These are phyloP conservation scores for Unio pictorum DNA, from an alignment of 2,888 invertebrate genomes.

Conservation along the genomic window DNA sequence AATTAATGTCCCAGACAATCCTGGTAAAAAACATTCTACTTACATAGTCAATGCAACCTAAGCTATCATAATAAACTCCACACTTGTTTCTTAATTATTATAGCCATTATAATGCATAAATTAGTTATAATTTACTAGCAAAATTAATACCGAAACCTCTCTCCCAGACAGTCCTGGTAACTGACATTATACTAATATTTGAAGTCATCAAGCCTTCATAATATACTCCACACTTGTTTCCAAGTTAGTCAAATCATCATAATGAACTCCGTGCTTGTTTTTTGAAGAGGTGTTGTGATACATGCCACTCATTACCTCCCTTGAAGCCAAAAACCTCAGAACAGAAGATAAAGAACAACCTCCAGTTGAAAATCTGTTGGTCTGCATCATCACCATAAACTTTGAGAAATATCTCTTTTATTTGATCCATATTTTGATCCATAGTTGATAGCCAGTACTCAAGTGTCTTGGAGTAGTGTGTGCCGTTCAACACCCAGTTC, in stretches of 20 bases:
- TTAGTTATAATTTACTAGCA: too few relatives aligned
- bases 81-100: too few relatives aligned
- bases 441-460: conserved; percentile 57
- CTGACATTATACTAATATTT: too few relatives aligned
- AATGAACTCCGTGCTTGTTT: conserved; percentile 46
- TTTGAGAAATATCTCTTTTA: conserved; percentile 41
- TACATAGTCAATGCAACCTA: too few relatives aligned
- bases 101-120: too few relatives aligned
- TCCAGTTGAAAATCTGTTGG: conserved; percentile 61
- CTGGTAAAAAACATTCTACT: too few relatives aligned
- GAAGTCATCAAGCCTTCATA: too few relatives aligned
- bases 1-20: too few relatives aligned
- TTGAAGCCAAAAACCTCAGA: conserved; percentile 61
- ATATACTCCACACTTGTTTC: too few relatives aligned
- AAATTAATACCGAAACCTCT: too few relatives aligned
- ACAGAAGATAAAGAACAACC: conserved; percentile 64
- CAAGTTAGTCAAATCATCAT: conserved; percentile 5
- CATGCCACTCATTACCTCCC: conserved; percentile 64
- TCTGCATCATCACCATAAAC: conserved; percentile 54
- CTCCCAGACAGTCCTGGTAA: too few relatives aligned
- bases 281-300: conserved; percentile 57
- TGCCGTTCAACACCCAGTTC: conserved; percentile 58
- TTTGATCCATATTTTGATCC: conserved; percentile 51
- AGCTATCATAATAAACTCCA: too few relatives aligned
- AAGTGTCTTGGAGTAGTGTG: conserved; percentile 55